A percentile compares a stretch with the other conserved stretches of the same genome.
phyloP scores from a whole-genome alignment of 2,888 invertebrate genomes.

The Muschampia plurimacula region DNA sequence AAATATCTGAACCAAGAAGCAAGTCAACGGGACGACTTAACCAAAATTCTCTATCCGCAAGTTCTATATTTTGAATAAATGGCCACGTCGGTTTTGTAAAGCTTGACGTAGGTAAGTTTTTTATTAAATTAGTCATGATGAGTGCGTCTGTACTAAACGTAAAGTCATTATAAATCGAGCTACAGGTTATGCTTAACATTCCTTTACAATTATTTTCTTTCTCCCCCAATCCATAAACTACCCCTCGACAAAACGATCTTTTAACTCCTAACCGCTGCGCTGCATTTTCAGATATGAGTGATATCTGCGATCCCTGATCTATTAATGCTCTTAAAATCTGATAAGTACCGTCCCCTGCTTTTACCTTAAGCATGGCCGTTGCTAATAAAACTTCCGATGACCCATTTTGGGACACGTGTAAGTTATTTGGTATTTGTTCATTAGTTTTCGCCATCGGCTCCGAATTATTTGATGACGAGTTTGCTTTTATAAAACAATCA shows the following conservation, averaged over 20 bases:
- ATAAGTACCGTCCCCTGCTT: background rate
- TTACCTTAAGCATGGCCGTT: background rate
- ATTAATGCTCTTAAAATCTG: conserved; percentile 1
- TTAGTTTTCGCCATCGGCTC: too few relatives aligned
- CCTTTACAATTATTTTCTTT: background rate
- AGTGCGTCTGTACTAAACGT: conserved; percentile 4
- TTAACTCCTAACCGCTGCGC: conserved; percentile 16
- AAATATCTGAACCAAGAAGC: too few relatives aligned
- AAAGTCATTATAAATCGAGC: background rate
- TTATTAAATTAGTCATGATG: background rate
- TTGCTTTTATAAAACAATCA: background rate
- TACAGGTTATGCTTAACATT: background rate
- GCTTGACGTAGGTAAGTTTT: conserved; percentile 3
- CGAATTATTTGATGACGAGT: background rate
- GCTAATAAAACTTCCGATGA: conserved; percentile 4
- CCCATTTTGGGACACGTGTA: background rate
- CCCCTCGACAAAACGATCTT: conserved; percentile 14
- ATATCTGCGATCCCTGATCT: conserved; percentile 32
- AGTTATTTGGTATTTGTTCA: background rate
- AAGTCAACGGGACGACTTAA: too few relatives aligned
- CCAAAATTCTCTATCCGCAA: too few relatives aligned
- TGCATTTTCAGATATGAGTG: conserved; percentile 27
- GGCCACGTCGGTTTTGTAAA: conserved; percentile 6
- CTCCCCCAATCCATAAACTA: conserved; percentile 15
- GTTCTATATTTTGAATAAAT: too few relatives aligned